Evolutionary conservation across 2,888 invertebrate genomes (phyloP), one percentile per base, ranked within the genome.

Genomic region (Crepidodera aurea): DNA sequence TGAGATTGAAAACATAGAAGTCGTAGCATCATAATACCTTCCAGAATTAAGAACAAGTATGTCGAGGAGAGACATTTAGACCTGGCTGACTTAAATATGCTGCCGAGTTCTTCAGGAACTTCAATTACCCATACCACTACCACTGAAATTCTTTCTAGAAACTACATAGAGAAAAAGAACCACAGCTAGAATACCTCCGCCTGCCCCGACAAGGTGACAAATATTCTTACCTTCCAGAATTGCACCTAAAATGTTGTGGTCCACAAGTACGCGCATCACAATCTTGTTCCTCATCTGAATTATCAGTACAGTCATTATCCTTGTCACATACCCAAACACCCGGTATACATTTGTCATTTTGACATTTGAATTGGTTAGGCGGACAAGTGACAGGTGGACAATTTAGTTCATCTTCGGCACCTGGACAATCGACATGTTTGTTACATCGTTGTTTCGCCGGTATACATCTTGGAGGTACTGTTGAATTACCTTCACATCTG

Each of bases 311-410:
- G 80, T 93, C 93, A 61, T 86, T 83, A 78, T 91, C 91, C 13
- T 85, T 87, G 82, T 93, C 93, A 79, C 93, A 93, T 51, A 89
- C 87, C 92, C 93, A 93, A 64, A 91, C 90, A 18, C 84, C 83
- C 18, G 92, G 91, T 77, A 93, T 90, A 81, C 93, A 93, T 64
- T 87, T 87, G 68, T 89, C 88, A 77, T 87, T 88, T 51, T 82
- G 83, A 78, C 92, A 92, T 70, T 85, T 84, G 78, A 90, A 90
- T 75, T 88, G 87, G 72, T 86, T 86, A 32, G 86, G 84, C 27
- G 88, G 86, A 78, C 92, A 92, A 25, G 87, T 85, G 42, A 85
- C 83, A 15, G 88, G 87, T 51, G 88, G 86, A 75, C 93, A 93
- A 70, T 87, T 85, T 1, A 73, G 72, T 82, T 93, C 93, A 80